These are phyloP conservation scores for Sepiola atlantica DNA, from an alignment of 2,888 invertebrate species.

Conservation along the genomic window DNA sequence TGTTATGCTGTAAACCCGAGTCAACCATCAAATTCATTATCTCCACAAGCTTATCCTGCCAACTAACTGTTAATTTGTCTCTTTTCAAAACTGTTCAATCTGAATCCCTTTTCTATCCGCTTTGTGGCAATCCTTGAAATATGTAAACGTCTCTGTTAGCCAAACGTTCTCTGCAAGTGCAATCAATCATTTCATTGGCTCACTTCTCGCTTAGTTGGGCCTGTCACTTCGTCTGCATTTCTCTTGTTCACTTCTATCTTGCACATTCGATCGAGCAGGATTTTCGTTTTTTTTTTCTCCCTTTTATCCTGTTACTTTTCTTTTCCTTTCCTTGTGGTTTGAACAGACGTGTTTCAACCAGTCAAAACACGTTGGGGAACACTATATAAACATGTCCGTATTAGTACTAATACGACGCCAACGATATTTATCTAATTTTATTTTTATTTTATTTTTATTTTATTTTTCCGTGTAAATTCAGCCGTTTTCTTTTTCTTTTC, in stretches of 20 bases:
- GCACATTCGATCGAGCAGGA: neutral
- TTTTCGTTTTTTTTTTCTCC: neutral
- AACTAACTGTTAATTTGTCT: neutral
- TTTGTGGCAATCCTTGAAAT: neutral
- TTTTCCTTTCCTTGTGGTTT: neutral
- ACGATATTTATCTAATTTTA: neutral
- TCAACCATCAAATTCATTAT: neutral
- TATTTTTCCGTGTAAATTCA: neutral
- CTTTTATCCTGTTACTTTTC: neutral
- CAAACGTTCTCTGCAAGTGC: slow-evolving; percentile 16
- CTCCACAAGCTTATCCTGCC: neutral
- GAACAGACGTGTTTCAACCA: neutral
- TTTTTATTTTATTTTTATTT: neutral
- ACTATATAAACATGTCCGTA: slow-evolving; percentile 22
- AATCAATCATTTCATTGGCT: slow-evolving; percentile 32
- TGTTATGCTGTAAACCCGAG: too few species aligned
- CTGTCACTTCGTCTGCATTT: neutral
- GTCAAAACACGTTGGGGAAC: neutral
- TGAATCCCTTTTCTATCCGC: neutral
- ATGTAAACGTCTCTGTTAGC: neutral
- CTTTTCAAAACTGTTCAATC: neutral
- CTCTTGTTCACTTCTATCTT: neutral
- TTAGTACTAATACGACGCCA: slow-evolving; percentile 32
- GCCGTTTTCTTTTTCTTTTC: neutral
- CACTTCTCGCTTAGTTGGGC: neutral